Conservation (phyloP, 1,140 invertebrate species). For the Oreohelix idahoensis region DNA sequence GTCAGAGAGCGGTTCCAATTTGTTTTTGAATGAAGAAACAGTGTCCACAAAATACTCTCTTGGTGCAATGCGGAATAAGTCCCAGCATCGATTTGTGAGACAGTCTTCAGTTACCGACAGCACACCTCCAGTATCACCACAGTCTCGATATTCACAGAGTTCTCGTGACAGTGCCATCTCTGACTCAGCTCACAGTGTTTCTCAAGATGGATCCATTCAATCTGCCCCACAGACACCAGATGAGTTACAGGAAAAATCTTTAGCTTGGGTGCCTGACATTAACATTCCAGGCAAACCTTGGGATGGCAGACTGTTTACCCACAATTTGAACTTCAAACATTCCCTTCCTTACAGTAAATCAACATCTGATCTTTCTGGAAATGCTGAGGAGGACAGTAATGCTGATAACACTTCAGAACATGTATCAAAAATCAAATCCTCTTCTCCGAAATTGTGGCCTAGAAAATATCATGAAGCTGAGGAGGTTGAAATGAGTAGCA, state of each 20-base stretch:
- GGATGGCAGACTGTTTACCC: neutral
- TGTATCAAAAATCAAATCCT: neutral
- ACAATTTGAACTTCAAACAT: neutral
- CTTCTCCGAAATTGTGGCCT: neutral
- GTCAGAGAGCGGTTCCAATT: slow-evolving; percentile 61
- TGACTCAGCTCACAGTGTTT: slow-evolving; percentile 46
- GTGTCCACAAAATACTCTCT: slow-evolving; percentile 24
- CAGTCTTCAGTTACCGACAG: slow-evolving; percentile 51
- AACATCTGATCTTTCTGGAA: neutral
- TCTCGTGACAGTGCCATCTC: slow-evolving; percentile 58
- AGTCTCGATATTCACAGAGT: slow-evolving; percentile 60
- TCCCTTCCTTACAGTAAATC: neutral
- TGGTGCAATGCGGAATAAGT: neutral
- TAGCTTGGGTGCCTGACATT: neutral
- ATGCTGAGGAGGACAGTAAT: neutral
- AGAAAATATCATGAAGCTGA: slow-evolving; percentile 17
- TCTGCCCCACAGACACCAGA: slow-evolving; percentile 48
- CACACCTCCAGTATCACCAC: slow-evolving; percentile 61
- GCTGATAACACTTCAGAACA: neutral
- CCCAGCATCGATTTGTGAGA: slow-evolving; percentile 1
- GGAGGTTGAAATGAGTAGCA: neutral
- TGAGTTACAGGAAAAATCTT: neutral
- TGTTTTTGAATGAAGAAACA: slow-evolving; percentile 56
- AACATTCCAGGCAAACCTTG: neutral
- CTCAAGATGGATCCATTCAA: slow-evolving; percentile 40